Base-by-base conservation (phyloP, 2,888 invertebrate species). In the Melanargia galathea region DNA sequence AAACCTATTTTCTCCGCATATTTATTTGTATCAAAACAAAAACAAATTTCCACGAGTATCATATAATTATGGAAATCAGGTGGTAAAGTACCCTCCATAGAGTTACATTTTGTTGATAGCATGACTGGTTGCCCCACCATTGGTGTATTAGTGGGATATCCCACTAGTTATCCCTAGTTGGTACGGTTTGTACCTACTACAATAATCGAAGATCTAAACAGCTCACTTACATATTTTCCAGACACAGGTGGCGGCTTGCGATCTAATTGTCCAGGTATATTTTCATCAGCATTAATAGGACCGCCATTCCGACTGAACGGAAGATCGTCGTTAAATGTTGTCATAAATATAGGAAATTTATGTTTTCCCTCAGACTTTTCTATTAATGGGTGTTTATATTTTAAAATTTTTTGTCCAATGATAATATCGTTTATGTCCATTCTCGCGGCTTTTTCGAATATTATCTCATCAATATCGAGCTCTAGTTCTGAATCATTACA, bases 341-440 rank as follows among this genome's bases (percentile, higher is more conserved):
- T 70, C 66, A 75, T 71, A 66, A 79, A 82, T 49, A 76, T 60
- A 38, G 81, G 80, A 20, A 60, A 45, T 8, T 65, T 49, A 63
- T 68, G 60, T 35, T 70, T 43, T 16, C 72, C 65, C 58, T 68
- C 63, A 16, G 48, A 55, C 63, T 72, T 73, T 38, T 73, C 66
- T 33, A 38, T 20, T 8, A 60, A 58, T 3, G 71, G 70, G 18
- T 66, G 64, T 70, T 75, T 82, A 59, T 72, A 70, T 69, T 79
- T 82, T 8, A 70, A 72, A 58, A 86, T 77, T 65, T 81, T 79
- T 63, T 77, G 68, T 1, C 86, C 84, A 51, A 82, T 75, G 60
- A 87, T 80, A 45, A 84, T 76, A 40, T 83, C 78, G 52, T 51
- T 60, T 11, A 64, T 48, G 63, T 71, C 64, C 11, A 69, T 60